A percentile compares a stretch with the other conserved stretches of the same genome.
These are phyloP conservation scores for Pangasius larnaudii DNA, from an alignment of 2,797 vertebrate genomes.

Conservation along the genomic window DNA sequence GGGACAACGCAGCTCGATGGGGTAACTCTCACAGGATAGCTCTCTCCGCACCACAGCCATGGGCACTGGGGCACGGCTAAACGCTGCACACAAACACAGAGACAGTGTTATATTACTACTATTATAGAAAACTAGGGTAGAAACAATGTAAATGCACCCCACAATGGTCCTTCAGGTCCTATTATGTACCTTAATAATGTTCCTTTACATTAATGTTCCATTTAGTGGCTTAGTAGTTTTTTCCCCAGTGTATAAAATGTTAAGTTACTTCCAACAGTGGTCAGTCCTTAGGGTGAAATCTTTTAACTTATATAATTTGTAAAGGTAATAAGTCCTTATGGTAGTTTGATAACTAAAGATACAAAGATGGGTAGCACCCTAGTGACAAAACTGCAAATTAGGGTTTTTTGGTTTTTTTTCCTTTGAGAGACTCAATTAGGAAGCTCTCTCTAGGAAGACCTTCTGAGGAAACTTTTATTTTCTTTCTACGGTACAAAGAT, in stretches of 20 bases:
- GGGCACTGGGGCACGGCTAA: slow-evolving; percentile 51
- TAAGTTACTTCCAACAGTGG: background rate
- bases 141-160: background rate
- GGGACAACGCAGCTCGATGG: slow-evolving; percentile 96
- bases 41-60: slow-evolving; percentile 98
- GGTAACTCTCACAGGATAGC: slow-evolving; percentile 97
- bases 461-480: background rate
- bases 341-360: background rate
- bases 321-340: background rate
- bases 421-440: background rate
- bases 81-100: slow-evolving; percentile 42
- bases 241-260: no score
- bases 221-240: background rate
- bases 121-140: background rate
- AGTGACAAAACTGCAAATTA: background rate
- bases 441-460: background rate
- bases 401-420: background rate
- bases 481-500: background rate
- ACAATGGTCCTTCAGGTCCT: background rate
- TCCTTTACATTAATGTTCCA: background rate
- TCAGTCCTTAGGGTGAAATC: background rate
- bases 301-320: background rate
- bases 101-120: background rate
- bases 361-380: background rate
- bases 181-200: background rate